Base-by-base conservation (phyloP, 2,888 invertebrate species). In the Thecophora atra region DNA sequence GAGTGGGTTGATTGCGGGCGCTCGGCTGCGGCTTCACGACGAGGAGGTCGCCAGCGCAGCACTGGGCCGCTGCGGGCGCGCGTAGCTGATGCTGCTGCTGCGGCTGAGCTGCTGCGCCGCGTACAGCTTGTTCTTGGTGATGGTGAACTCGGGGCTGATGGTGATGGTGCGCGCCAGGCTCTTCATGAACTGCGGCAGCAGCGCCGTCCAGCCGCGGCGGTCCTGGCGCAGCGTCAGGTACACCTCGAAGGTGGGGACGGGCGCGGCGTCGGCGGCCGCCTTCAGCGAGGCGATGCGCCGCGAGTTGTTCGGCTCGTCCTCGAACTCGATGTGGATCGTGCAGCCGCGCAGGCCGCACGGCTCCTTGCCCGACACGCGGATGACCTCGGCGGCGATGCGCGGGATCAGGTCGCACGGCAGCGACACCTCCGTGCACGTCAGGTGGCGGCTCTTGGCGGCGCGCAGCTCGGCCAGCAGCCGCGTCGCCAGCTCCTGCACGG, bases 371-470 rank as follows among this genome's bases (percentile, higher is more conserved):
- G 84, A 83, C 24, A 83, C 81, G 24, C 84, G 82, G 70, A 83
- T 77, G 60, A 84, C 82, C 77, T 83, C 84, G 66, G 82, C 81
- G 75, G 83, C 83, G 76, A 83, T 83, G 77, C 80, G 81, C 52
- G 82, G 78, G 76, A 82, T 83, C 81, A 83, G 84, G 82, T 84
- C 83, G 81, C 84, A 83, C 79, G 83, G 83, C 80, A 83, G 78
- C 78, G 84, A 83, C 76, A 83, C 83, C 78, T 83, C 83, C 69
- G 83, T 84, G 79, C 83, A 83, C 42, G 81, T 80, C 75, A 83
- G 76, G 72, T 83, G 84, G 24, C 83, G 81, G 6, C 82, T 80
- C 75, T 83, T 83, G 24, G 83, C 83, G 72, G 81, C 83, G 72
- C 83, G 81, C 79, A 83, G 77, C 74, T 83, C 82, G 74, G 81